Evolutionary conservation across 2,113 vertebrate genomes (phyloP).

Genomic region (Galemys pyrenaicus): DNA sequence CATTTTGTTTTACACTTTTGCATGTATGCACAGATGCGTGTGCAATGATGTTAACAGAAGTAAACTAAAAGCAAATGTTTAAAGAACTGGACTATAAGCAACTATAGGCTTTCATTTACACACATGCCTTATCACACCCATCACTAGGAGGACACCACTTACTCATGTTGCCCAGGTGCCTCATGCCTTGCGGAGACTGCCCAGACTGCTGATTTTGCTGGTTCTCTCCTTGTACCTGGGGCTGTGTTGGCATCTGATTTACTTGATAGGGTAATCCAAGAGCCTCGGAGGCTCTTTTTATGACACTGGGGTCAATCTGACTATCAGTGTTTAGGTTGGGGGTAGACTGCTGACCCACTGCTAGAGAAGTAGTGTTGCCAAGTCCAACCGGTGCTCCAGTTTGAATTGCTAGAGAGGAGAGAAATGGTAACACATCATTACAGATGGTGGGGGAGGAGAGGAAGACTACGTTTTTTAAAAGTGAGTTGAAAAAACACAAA

Average conservation of each 20-base stretch:
- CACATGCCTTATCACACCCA: not conserved
- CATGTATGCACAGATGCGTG: not conserved
- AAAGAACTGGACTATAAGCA: not conserved
- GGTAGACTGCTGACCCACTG: conserved; percentile 91
- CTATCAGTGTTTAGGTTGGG: conserved; percentile 93
- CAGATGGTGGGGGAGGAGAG: not conserved
- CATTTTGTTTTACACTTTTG: not conserved
- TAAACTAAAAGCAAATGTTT: not conserved
- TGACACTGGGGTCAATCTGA: conserved; percentile 98
- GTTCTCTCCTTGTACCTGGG: conserved; percentile 89
- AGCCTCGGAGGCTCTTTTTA: conserved; percentile 97
- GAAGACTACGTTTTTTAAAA: not conserved
- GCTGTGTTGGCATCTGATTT: conserved; percentile 93
- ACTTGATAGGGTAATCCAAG: conserved; percentile 97
- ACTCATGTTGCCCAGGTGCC: conserved; percentile 92
- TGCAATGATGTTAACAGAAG: not conserved
- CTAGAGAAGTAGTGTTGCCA: conserved; percentile 90
- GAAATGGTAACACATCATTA: conserved; percentile 27
- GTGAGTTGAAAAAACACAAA: not conserved
- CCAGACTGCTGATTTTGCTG: conserved; percentile 88
- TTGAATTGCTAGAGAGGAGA: conserved; percentile 89
- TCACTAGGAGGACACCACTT: conserved; percentile 70
- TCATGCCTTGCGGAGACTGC: conserved; percentile 91
- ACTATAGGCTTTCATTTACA: not conserved
- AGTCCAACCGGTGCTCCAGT: conserved; percentile 91